Base-by-base conservation (phyloP, 1,140 invertebrate species). In the Cotesia typhae region DNA sequence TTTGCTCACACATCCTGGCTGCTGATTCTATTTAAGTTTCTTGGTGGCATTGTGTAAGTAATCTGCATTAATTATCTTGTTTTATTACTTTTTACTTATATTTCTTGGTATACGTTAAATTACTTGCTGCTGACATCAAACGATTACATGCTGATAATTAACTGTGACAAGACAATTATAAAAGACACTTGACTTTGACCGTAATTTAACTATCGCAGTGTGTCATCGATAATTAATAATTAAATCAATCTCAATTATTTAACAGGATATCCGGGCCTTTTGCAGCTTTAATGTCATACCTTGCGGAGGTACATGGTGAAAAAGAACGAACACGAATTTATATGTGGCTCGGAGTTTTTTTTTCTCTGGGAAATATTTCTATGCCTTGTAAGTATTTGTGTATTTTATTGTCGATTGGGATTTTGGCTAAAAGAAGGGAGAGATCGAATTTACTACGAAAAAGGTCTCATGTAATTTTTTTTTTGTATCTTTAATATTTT, bases 191-290 rank as follows among this genome's bases (percentile, higher is more conserved):
- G 28, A 28, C 28, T 28, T 28, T 28, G 5, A 47, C 41, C 9
- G 10, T 47, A 5, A 47, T 9, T 9, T 7, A 47, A 47, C 41
- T 47, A 9, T 4, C 2, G 2, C 41, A 47, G 41, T 47, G 41
- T 47, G 41, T 47, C 41, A 47, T 47, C 41, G 10, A 55, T 14
- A n/a, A 55, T 14, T 55, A 55, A 55, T 55, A 55, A 14, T 14
- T 4, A n/a, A 55, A 59, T 7, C 17, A 20, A 20, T 59, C 5
- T 55, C 35, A 6, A 35, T 55, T 36, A 64, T 37, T 38, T 59
- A 59, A 47, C 79, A 94, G 92, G 53, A 92, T 92, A 80, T 92
- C 92, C 73, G 92, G 92, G 2, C 92, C 92, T 0, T 93, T 90
- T 80, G 92, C 92, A 0, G 91, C 93, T 0, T 82, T 93, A 28